Base-by-base conservation (phyloP, 2,113 vertebrate species). In the Crotalus helleri region DNA sequence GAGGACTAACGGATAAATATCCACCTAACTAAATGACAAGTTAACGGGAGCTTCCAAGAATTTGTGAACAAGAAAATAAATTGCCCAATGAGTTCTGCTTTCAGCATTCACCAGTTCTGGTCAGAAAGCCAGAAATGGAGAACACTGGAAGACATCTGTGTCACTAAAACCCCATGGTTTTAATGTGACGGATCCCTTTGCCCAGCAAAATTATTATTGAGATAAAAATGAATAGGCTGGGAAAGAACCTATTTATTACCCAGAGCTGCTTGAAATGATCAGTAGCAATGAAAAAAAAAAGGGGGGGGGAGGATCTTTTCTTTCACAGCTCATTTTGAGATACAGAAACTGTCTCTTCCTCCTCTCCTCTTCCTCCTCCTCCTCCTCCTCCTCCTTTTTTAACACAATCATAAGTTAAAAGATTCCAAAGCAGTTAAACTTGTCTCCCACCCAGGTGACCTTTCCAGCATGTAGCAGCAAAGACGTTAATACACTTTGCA, bases 401-500 rank as follows among this genome's bases (percentile, higher is more conserved):
- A 88, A 85, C 95, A 94, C 93, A 94, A 94, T 96, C 97, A 96
- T 95, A 95, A 97, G 96, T 96, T 96, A 97, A 97, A 97, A 97
- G 97, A 98, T 98, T 98, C 97, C 94, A 89, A 96, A 97, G 97
- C 97, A 95, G 97, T 97, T 96, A 95, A 96, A 92, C 94, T 95
- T 94, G 39, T 81, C 11, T 39, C 44, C 5, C 85, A 24, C 49
- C 29, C 96, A 95, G 95, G 97, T 97, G 98, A 97, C 97, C 97
- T 98, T 96, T 98, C 97, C 98, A 98, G 97, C 98, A 98, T 98
- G 98, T 98, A 98, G 97, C 98, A 98, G 98, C 98, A 98, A 96
- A 97, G 97, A 99, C 97, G 98, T 98, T 99, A 99, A 99, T 98
- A 98, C 98, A 98, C 98, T 98, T 98, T 98, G 98, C 98, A 99